Percentiles rank a stretch among this genome's conserved stretches.
These are phyloP conservation scores for Lordiphosa clarofinis DNA, from an alignment of 1,140 invertebrate species.

Conservation along the genomic window DNA sequence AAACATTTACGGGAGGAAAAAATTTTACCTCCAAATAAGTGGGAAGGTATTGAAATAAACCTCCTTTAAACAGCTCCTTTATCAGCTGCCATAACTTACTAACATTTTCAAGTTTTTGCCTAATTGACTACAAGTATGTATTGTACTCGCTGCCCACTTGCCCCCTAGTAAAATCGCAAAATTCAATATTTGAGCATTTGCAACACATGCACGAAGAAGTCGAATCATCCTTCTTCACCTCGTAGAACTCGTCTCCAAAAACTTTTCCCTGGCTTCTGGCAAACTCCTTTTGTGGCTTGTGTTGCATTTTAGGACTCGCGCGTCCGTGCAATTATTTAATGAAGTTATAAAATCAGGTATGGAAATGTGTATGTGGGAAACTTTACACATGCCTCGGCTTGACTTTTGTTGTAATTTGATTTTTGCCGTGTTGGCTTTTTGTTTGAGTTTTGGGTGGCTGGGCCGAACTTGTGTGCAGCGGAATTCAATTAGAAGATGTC, in stretches of 20 bases:
- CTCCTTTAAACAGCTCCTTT: too few species aligned
- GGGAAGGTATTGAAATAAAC: too few species aligned
- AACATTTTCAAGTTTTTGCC: too few species aligned
- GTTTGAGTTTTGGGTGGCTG: slow-evolving; percentile 62
- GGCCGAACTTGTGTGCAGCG: slow-evolving; percentile 53
- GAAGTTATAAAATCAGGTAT: slow-evolving; percentile 67
- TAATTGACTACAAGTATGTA: too few species aligned
- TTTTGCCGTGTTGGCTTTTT: slow-evolving; percentile 75
- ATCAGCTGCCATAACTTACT: too few species aligned
- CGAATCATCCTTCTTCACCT: slow-evolving; percentile 11
- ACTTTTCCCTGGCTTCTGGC: slow-evolving; percentile 1
- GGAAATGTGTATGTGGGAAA: slow-evolving; percentile 17
- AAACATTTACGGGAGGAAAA: too few species aligned
- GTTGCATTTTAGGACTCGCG: slow-evolving; percentile 46
- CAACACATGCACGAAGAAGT: neutral
- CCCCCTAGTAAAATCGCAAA: too few species aligned
- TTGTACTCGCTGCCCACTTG: too few species aligned
- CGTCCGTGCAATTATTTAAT: slow-evolving; percentile 70
- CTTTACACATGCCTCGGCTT: slow-evolving; percentile 54
- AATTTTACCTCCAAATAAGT: too few species aligned
- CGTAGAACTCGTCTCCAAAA: too few species aligned
- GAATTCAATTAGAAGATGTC: slow-evolving; percentile 78
- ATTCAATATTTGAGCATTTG: too few species aligned
- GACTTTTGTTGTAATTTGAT: slow-evolving; percentile 78
- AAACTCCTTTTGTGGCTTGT: slow-evolving; percentile 38